phyloP scores from a whole-genome alignment of 2,888 invertebrate genomes.

The Augiades crinisus region DNA sequence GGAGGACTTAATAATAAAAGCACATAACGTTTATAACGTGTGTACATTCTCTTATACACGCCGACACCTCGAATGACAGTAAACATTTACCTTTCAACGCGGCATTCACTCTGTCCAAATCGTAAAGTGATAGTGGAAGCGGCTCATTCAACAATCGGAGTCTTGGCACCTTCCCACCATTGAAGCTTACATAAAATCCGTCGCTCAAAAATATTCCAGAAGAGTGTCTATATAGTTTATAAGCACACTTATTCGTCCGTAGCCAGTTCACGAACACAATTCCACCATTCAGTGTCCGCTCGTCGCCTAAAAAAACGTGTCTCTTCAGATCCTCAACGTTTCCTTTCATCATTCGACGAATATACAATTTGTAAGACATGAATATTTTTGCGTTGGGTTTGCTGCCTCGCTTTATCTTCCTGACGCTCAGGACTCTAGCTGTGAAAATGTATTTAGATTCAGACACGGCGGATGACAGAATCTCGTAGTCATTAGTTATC shows the following conservation, averaged over 20 bases:
- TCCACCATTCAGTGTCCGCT: constrained; percentile 67
- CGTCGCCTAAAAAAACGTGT: constrained; percentile 66
- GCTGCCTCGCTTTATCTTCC: constrained; percentile 69
- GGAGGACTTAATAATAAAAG: constrained; percentile 44
- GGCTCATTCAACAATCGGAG: constrained; percentile 74
- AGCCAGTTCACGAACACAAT: constrained; percentile 74
- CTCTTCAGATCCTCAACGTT: constrained; percentile 63
- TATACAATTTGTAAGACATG: constrained; percentile 72
- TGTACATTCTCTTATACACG: constrained; percentile 47
- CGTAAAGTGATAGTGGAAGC: constrained; percentile 73
- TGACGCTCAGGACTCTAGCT: constrained; percentile 71
- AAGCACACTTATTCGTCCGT: constrained; percentile 71
- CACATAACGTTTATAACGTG: constrained; percentile 51
- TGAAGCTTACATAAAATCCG: constrained; percentile 58
- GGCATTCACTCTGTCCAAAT: constrained; percentile 77
- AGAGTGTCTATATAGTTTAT: constrained; percentile 73
- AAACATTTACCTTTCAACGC: constrained; percentile 79
- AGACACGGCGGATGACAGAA: constrained; percentile 77
- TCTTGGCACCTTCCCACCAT: constrained; percentile 55
- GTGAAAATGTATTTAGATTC: constrained; percentile 79
- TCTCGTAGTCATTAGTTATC: constrained; percentile 80
- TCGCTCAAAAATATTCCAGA: constrained; percentile 77
- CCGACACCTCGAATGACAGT: constrained; percentile 56
- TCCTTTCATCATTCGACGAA: constrained; percentile 71
- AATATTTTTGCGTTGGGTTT: constrained; percentile 64